Conservation (phyloP, 2,888 invertebrate genomes). For the Glaucopsyche alexis region DNA sequence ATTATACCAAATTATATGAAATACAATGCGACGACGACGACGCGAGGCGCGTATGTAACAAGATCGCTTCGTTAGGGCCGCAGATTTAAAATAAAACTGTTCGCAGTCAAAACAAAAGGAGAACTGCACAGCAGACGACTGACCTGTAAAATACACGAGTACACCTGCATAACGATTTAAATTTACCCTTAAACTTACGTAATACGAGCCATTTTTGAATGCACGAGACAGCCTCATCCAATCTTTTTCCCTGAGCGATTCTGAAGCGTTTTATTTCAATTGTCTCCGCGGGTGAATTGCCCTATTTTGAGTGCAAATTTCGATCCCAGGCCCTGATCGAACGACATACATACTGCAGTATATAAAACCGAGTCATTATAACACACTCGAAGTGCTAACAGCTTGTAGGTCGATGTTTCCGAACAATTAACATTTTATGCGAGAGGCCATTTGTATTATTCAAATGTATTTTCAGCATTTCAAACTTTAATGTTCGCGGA, state of each 20-base stretch:
- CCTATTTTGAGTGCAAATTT: conserved; percentile 68
- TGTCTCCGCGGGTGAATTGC: conserved; percentile 73
- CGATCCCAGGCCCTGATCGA: conserved; percentile 60
- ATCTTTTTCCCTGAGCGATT: conserved; percentile 44
- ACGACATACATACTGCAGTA: conserved; percentile 46
- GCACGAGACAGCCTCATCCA: conserved; percentile 41
- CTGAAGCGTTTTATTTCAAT: conserved; percentile 69
- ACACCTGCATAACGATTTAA: conserved; percentile 42
- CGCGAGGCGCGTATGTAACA: conserved; percentile 58
- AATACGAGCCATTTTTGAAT: conserved; percentile 54
- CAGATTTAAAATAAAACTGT: conserved; percentile 73
- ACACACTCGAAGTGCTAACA: background rate
- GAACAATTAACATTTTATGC: background rate
- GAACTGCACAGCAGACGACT: conserved; percentile 57
- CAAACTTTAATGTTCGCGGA: conserved; percentile 1
- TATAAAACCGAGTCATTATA: background rate
- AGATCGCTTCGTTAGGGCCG: conserved; percentile 72
- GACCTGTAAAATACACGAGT: conserved; percentile 53
- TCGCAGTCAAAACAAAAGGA: conserved; percentile 65
- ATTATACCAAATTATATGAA: conserved; percentile 16
- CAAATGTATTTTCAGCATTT: conserved; percentile 10
- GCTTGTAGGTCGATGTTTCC: background rate
- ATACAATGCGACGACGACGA: conserved; percentile 36
- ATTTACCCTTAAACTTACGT: conserved; percentile 47
- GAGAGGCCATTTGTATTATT: conserved; percentile 4